Evolutionary conservation across 2,888 invertebrate species (phyloP), one percentile per base, ranked within the genome.

Genomic region (Amiota mariae): DNA sequence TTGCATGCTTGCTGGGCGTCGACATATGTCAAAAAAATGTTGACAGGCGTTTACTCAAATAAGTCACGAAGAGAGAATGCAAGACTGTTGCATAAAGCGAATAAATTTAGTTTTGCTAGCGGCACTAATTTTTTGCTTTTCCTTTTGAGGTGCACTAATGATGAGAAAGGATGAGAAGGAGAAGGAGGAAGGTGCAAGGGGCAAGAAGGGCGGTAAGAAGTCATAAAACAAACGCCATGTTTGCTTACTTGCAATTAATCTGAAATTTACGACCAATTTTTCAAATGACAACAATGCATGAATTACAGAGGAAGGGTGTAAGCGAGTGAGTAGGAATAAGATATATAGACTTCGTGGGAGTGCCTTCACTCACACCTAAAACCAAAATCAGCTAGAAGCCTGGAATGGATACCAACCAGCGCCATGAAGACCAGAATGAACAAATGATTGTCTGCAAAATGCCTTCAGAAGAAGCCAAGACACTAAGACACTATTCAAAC

Each of bases 171-270:
- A 8, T 20, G 11, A 8, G 57, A 54, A n/a, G 12, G 11, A 12
- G 13, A 12, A 12, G 4, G 1, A 54, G 1, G 13, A 54, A 13
- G 8, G 6, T 6, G 6, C 36, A 36, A 59, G 20, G 3, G 1
- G 15, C 15, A n/a, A n/a, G 15, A 15, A 59, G 20, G 18, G 20
- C 59, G 59, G 8, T 36, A 36, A 36, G 51, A 66, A 68, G 67
- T 68, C 54, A 54, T 68, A 68, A 68, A 68, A 68, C 67, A 71
- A 71, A 71, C 64, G 71, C 71, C 71, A 64, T 51, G 79, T 74
- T 78, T 77, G 81, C 71, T 59, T 54, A 75, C 79, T 82, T 80
- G 86, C 78, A 85, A 85, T 86, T 85, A 85, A 86, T 85, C 74
- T 71, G 73, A 79, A 80, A 86, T 85, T 86, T 86, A 86, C 78